These are phyloP conservation scores for Clarias batrachus DNA, from an alignment of 2,113 vertebrate species.

Conservation along the genomic window DNA sequence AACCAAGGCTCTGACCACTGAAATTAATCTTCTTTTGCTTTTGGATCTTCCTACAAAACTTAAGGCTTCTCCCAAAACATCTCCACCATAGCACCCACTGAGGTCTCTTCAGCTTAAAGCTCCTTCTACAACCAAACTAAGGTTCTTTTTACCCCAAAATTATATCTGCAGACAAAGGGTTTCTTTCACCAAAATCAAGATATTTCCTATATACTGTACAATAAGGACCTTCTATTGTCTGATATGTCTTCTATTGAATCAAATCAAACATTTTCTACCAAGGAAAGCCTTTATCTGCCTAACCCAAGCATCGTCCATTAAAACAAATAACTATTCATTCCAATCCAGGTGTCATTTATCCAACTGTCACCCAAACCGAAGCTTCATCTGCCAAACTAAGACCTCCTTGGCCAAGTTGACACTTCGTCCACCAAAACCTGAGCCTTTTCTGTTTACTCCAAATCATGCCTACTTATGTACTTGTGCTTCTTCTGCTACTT, in stretches of 20 bases:
- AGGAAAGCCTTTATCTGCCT: background rate
- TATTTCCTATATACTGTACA: background rate
- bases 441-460: background rate
- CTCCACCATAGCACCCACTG: too few species aligned
- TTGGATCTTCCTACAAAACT: background rate
- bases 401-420: background rate
- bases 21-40: background rate
- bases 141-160: background rate
- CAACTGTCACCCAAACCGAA: background rate
- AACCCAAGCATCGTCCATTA: background rate
- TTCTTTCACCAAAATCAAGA: background rate
- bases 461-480: background rate
- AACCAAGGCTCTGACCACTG: background rate
- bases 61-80: background rate
- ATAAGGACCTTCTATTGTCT: background rate
- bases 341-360: background rate
- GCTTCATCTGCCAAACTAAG: background rate
- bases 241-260: background rate
- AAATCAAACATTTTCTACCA: background rate
- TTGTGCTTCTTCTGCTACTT: background rate
- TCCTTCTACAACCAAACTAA: background rate
- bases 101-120: too few species aligned
- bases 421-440: background rate
- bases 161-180: background rate
- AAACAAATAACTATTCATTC: background rate